Evolutionary conservation across 2,888 invertebrate genomes (phyloP).

Genomic region (Drosophila pseudotakahashii): DNA sequence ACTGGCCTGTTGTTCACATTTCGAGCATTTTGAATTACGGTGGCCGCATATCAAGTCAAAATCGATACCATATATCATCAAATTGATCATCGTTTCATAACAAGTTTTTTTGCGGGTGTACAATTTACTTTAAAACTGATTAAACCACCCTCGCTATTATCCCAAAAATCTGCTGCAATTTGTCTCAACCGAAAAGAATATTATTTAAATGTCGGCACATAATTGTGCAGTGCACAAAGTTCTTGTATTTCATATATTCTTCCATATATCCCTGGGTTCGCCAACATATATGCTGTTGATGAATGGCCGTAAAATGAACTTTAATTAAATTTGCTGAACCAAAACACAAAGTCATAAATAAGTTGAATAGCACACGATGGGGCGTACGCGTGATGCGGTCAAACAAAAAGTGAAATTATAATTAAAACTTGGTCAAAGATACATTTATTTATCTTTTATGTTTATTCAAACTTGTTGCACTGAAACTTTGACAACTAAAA

Average conservation of each 20-base stretch:
- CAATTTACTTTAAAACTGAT: not conserved
- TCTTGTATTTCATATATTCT: not conserved
- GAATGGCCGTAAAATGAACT: slow-evolving; percentile 51
- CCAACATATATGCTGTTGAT: slow-evolving; percentile 35
- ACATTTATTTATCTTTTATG: slow-evolving; percentile 6
- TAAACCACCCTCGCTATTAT: not conserved
- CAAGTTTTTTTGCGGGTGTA: too few species aligned
- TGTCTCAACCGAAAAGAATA: slow-evolving; percentile 32
- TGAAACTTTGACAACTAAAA: not conserved
- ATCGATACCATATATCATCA: too few species aligned
- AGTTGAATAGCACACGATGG: slow-evolving; percentile 36
- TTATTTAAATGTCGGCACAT: slow-evolving; percentile 49
- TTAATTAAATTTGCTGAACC: slow-evolving; percentile 53
- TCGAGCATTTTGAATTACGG: too few species aligned
- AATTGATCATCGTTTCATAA: too few species aligned
- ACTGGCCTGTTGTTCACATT: too few species aligned
- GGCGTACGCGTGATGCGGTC: slow-evolving; percentile 27
- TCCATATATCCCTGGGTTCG: slow-evolving; percentile 3
- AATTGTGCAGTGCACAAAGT: slow-evolving; percentile 27
- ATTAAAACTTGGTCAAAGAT: slow-evolving; percentile 53
- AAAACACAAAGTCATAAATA: slow-evolving; percentile 53
- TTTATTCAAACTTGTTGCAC: slow-evolving; percentile 14
- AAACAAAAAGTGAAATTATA: slow-evolving; percentile 31
- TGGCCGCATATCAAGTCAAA: too few species aligned
- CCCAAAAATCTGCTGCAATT: slow-evolving; percentile 29